These are phyloP conservation scores for Oegoconia quadripuncta DNA, from an alignment of 2,888 invertebrate genomes.

Conservation along the genomic window DNA sequence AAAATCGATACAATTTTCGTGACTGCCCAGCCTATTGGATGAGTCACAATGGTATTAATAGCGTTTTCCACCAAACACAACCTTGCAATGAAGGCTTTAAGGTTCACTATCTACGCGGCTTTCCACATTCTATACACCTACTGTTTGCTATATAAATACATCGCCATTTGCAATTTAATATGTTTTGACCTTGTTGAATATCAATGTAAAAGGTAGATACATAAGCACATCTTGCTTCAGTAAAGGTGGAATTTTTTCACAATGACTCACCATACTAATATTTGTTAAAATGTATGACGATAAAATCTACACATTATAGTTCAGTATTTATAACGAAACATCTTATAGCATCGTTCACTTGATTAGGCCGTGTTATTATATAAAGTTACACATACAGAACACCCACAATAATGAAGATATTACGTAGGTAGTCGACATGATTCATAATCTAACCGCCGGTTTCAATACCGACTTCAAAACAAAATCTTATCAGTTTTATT, in stretches of 20 bases:
- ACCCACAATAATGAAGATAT: slow-evolving; percentile 14
- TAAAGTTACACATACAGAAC: slow-evolving; percentile 20
- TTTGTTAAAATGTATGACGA: background rate
- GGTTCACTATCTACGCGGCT: slow-evolving; percentile 29
- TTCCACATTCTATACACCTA: slow-evolving; percentile 30
- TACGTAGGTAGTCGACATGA: slow-evolving; percentile 12
- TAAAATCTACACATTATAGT: slow-evolving; percentile 18
- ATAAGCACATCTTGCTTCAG: slow-evolving; percentile 34
- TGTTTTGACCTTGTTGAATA: slow-evolving; percentile 47
- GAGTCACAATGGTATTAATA: slow-evolving; percentile 44
- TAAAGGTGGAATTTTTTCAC: slow-evolving; percentile 33
- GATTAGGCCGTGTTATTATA: slow-evolving; percentile 41
- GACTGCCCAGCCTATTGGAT: slow-evolving; percentile 44
- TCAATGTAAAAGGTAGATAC: slow-evolving; percentile 29
- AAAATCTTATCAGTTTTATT: slow-evolving; percentile 30
- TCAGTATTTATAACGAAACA: slow-evolving; percentile 9
- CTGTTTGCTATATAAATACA: slow-evolving; percentile 43
- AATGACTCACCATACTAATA: slow-evolving; percentile 25
- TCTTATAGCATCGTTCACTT: slow-evolving; percentile 15
- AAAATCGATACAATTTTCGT: slow-evolving; percentile 57
- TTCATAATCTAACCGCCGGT: slow-evolving; percentile 22
- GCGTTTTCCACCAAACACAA: slow-evolving; percentile 32
- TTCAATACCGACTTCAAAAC: slow-evolving; percentile 26
- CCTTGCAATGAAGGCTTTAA: slow-evolving; percentile 32
- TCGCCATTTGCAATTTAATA: slow-evolving; percentile 40